phyloP scores from a whole-genome alignment of 2,797 vertebrate species.

The Vipera ursinii region DNA sequence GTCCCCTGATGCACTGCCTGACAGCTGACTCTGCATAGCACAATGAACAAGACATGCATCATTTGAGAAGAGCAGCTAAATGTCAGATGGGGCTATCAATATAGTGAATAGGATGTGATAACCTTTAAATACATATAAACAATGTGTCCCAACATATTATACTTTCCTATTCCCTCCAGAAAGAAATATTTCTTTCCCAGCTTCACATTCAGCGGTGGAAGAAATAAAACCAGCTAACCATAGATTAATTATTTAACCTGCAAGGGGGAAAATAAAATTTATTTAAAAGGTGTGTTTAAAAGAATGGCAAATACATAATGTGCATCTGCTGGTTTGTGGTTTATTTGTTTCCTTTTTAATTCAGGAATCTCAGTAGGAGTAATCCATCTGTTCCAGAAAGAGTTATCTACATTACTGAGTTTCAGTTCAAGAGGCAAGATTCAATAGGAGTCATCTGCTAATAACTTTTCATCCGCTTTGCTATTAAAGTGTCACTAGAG shows the following conservation, averaged over 20 bases:
- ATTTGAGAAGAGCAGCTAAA: conserved; percentile 63
- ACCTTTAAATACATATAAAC: conserved; percentile 72
- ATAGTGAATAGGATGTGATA: conserved; percentile 65
- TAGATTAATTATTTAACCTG: conserved; percentile 39
- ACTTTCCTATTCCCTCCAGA: conserved; percentile 55
- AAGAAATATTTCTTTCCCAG: conserved; percentile 42
- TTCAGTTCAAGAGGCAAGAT: neutral
- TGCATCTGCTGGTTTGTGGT: neutral
- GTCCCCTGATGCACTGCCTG: conserved; percentile 58
- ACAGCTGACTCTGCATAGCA: conserved; percentile 60
- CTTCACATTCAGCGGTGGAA: conserved; percentile 29
- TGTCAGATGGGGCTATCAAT: conserved; percentile 61
- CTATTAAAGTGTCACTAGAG: neutral
- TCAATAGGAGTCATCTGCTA: neutral
- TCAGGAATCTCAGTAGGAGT: neutral
- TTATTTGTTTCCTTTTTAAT: neutral
- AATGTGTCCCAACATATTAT: conserved; percentile 64
- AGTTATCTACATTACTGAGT: neutral
- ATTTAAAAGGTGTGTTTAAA: conserved; percentile 21
- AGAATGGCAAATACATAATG: neutral
- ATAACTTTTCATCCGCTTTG: neutral
- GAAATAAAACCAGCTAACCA: conserved; percentile 17
- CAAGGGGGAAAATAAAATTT: conserved; percentile 9
- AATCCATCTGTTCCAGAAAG: neutral
- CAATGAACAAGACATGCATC: conserved; percentile 65